A percentile compares a stretch with the other conserved stretches of the same genome.
Evolutionary conservation across 2,888 invertebrate genomes (phyloP).

Genomic region (Brassicogethes aeneus): DNA sequence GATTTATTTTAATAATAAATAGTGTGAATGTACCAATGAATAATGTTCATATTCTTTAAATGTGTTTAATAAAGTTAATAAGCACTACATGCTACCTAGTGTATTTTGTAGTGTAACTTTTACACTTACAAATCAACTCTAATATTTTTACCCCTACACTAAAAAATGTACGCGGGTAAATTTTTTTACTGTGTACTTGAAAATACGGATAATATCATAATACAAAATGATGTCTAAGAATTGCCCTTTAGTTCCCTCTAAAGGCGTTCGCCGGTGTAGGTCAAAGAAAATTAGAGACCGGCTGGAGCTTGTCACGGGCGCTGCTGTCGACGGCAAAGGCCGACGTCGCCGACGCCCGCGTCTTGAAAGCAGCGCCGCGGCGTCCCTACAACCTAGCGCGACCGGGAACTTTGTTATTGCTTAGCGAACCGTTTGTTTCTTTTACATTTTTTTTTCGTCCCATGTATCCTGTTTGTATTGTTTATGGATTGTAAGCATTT

Average conservation of each 20-base stretch:
- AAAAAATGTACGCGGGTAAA: no score
- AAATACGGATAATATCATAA: no score
- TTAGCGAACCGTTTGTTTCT: neutral
- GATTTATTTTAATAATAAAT: no score
- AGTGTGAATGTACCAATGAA: no score
- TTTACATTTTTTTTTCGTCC: neutral
- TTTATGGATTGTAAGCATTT: conserved; percentile 6
- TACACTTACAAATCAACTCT: no score
- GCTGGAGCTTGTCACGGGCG: conserved; percentile 21
- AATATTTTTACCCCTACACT: no score
- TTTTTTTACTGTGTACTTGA: no score
- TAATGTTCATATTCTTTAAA: no score
- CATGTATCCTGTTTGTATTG: conserved; percentile 8
- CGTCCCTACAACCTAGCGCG: neutral
- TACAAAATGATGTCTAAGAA: no score
- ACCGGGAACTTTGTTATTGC: neutral
- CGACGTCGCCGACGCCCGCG: conserved; percentile 5
- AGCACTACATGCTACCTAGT: no score
- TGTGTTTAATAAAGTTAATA: no score
- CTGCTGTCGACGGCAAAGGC: conserved; percentile 14
- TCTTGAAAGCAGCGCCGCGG: neutral
- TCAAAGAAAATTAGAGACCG: conserved; percentile 10
- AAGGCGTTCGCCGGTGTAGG: neutral
- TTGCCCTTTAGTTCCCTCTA: conserved; percentile 18
- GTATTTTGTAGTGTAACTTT: no score